Evolutionary conservation across 2,888 invertebrate genomes (phyloP), one percentile per base, ranked within the genome.

Genomic region (Brenthis daphne): DNA sequence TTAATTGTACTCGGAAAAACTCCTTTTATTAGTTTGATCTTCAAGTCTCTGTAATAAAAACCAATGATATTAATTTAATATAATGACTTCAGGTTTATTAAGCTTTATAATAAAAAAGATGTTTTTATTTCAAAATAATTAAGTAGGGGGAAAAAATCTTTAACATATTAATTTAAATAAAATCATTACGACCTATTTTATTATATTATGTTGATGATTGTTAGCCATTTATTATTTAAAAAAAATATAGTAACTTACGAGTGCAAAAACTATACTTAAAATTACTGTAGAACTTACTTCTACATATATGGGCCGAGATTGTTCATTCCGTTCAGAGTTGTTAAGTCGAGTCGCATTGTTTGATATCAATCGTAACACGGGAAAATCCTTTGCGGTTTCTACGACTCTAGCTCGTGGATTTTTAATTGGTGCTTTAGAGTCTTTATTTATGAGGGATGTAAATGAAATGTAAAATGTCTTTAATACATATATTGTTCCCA

Each of bases 321-420:
- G 73, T 29, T 68, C 72, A n/a, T 61, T 68, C 24, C 64, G 72
- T 57, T 75, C 73, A 20, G 71, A 55, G 11, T 72, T 70, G 11
- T 75, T 73, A 43, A 16, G 47, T 24, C 74, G 67, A 12, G 66
- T 69, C 57, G 73, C 75, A 6, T 81, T 75, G 6, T 81, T 80
- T 48, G 80, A 79, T n/a, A 90, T 69, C 57, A 90, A 72, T 78
- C 78, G 86, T 3, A 91, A 70, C 6, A 86, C 72, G 6, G 91
- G 88, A 70, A 88, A 92, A 65, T 90, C 90, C 76, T 90, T 91
- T 2, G 91, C 89, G 1, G 84, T 87, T 72, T 87, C 88, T 20
- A 76, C 77, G 2, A 74, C 73, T 47, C 81, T 77, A 11, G 82
- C 82, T 75, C 81, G 79, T 2, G 80, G 73, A 65, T 73, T 77